Evolutionary conservation across 2,113 vertebrate genomes (phyloP).

Genomic region (Anolis carolinensis): DNA sequence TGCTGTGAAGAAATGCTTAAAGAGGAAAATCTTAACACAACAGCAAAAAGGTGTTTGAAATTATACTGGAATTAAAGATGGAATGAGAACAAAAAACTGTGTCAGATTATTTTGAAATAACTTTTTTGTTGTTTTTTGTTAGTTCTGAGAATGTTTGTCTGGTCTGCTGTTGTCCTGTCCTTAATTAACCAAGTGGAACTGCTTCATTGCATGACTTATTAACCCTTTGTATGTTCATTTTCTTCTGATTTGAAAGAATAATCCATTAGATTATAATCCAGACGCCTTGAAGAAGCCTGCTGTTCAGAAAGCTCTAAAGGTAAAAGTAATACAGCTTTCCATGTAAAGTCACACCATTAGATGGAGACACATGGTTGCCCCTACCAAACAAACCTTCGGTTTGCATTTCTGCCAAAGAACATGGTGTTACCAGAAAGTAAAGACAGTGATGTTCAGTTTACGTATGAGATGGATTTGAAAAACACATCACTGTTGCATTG

Average conservation of each 20-base stretch:
- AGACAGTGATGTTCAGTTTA: neutral
- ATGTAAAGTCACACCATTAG: constrained; percentile 66
- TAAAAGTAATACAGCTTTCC: constrained; percentile 81
- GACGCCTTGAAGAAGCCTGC: constrained; percentile 91
- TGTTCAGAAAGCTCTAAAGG: constrained; percentile 92
- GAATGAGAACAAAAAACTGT: constrained; percentile 32
- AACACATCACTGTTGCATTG: neutral
- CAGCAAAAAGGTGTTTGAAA: constrained; percentile 22
- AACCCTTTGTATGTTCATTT: constrained; percentile 84
- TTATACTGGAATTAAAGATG: constrained; percentile 32
- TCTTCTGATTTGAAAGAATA: constrained; percentile 91
- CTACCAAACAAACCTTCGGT: neutral
- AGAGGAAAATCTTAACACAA: neutral
- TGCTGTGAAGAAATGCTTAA: neutral
- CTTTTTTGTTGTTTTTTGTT: constrained; percentile 12
- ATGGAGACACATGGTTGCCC: constrained; percentile 45
- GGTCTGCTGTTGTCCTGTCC: constrained; percentile 66
- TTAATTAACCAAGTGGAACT: constrained; percentile 70
- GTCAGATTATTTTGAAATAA: constrained; percentile 25
- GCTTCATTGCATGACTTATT: constrained; percentile 81
- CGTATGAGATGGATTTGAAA: constrained; percentile 10
- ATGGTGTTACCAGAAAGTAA: constrained; percentile 22
- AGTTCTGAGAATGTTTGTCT: constrained; percentile 35
- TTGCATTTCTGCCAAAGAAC: constrained; percentile 29
- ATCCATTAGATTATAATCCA: constrained; percentile 94